Base-by-base conservation (phyloP, 2,113 vertebrate species). In the Istiophorus platypterus region DNA sequence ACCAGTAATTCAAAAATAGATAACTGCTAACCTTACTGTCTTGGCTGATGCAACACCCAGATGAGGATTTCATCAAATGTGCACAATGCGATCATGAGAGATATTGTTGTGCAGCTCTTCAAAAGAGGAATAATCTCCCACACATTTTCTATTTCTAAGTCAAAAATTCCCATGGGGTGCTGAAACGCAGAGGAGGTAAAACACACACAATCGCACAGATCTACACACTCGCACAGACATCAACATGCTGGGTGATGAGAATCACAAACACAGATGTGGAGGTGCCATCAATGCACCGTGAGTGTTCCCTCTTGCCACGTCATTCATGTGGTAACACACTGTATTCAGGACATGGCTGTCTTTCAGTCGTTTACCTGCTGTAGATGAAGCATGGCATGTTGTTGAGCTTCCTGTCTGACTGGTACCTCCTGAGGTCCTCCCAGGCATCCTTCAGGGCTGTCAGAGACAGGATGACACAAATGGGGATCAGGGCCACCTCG, bases 361-460 rank as follows among this genome's bases (percentile, higher is more conserved):
- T 66, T 49, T 71, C 14, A 72, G 64, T 63, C n/a, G 18, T 24
- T 95, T 96, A 99, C 97, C 96, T 97, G 96, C 92, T 95, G 72
- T 97, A 99, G 82, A 97, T n/a, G 76, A 95, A 88, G 81, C 97
- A 97, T 1, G 89, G 93, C 58, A 78, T 96, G 75, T 94, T 94
- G 92, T 99, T 99, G 89, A 98, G 94, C 93, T 95, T 92, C 89
- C 89, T 96, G 92, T 99, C 97, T 0, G 95, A 91, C 76, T 95
- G 95, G 87, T 95, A 98, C n/a, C 97, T 93, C 76, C 95, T 93
- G 86, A 97, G 95, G 87, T 99, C 97, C 83, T 99, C 98, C 97
- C 97, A 99, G 65, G 95, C 95, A 17, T 98, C 97, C 88, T 99
- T 99, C 54, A 98, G 69, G 41, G 97, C 97, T 0, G 97, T 98